These are phyloP conservation scores for Gymnorhina tibicen DNA, from an alignment of 2,113 vertebrate genomes.

Conservation along the genomic window DNA sequence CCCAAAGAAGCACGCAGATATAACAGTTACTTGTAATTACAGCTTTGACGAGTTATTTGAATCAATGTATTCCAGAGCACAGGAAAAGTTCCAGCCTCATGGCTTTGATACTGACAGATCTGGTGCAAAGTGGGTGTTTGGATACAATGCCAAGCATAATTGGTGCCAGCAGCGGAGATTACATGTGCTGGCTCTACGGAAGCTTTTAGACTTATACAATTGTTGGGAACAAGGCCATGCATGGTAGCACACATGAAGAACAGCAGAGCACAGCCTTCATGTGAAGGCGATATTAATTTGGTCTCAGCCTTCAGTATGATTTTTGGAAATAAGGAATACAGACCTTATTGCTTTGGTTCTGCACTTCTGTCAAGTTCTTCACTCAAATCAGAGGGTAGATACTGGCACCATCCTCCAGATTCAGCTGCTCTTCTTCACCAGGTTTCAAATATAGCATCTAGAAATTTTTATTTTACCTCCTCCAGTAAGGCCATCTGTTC, in stretches of 20 bases:
- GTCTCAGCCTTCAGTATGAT: neutral
- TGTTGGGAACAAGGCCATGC: neutral
- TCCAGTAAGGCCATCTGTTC: constrained; percentile 59
- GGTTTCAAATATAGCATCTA: constrained; percentile 58
- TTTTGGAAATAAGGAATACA: neutral
- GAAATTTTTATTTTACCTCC: constrained; percentile 61
- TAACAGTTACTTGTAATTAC: constrained; percentile 44
- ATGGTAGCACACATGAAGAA: neutral
- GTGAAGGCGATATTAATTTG: neutral
- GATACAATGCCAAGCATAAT: constrained; percentile 58
- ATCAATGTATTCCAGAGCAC: constrained; percentile 46
- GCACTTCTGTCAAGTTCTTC: constrained; percentile 53
- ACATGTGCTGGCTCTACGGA: constrained; percentile 5
- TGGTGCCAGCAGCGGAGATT: constrained; percentile 44
- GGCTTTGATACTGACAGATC: constrained; percentile 58
- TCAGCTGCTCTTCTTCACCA: constrained; percentile 57
- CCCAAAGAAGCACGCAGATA: constrained; percentile 3
- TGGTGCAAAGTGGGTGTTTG: constrained; percentile 63
- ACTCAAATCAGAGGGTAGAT: constrained; percentile 53
- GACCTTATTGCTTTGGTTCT: constrained; percentile 28
- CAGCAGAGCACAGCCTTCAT: neutral
- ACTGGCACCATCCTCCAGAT: constrained; percentile 61
- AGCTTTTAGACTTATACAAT: neutral
- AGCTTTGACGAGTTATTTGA: constrained; percentile 47
- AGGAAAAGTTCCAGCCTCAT: constrained; percentile 54